These are phyloP conservation scores for Charadrius vociferus DNA, from an alignment of 2,113 vertebrate species.

Conservation along the genomic window DNA sequence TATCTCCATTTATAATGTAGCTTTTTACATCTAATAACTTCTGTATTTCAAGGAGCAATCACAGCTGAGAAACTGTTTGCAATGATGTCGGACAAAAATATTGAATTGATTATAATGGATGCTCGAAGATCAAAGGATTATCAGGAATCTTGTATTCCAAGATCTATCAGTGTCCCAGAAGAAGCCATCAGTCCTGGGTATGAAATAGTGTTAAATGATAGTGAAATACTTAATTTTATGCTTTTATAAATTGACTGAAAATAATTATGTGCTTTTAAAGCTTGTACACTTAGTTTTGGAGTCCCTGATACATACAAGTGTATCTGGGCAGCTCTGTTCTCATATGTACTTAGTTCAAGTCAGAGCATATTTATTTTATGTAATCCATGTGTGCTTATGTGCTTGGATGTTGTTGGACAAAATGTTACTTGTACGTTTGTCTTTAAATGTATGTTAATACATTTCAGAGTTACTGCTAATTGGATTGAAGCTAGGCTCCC, in stretches of 20 bases:
- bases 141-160: conserved; percentile 87
- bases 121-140: conserved; percentile 84
- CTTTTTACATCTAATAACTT: not conserved
- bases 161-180: conserved; percentile 90
- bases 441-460: conserved; percentile 11
- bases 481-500: conserved; percentile 91
- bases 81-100: conserved; percentile 89
- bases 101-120: conserved; percentile 91
- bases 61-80: conserved; percentile 89
- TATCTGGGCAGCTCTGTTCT: not conserved
- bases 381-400: not conserved
- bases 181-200: conserved; percentile 93
- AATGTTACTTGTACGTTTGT: not conserved
- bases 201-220: not conserved
- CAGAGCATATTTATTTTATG: not conserved
- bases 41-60: conserved; percentile 78
- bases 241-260: not conserved
- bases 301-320: not conserved
- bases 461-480: conserved; percentile 88
- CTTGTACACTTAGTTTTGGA: not conserved
- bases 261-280: not conserved
- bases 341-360: not conserved
- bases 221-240: not conserved
- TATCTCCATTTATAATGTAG: not conserved
- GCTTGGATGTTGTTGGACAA: not conserved